Percentiles rank a stretch among this genome's conserved stretches.
These are phyloP conservation scores for Athalia circularis DNA, from an alignment of 2,888 invertebrate species.

Conservation along the genomic window DNA sequence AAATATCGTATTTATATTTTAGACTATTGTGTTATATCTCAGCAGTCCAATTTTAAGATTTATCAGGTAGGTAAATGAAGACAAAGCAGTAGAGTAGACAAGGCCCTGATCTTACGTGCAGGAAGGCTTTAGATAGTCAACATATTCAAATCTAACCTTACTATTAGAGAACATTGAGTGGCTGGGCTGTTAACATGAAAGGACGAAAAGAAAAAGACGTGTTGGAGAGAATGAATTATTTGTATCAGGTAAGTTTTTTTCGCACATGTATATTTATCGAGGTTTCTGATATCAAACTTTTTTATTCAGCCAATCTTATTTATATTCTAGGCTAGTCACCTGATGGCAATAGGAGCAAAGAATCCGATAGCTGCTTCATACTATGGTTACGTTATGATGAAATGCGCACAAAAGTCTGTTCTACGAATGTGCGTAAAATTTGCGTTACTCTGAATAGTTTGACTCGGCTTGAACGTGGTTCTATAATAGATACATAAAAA, in stretches of 20 bases:
- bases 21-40: too few relatives aligned
- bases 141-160: slow-evolving; percentile 14
- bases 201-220: slow-evolving; percentile 81
- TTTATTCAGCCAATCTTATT: slow-evolving; percentile 30
- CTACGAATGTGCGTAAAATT: slow-evolving; percentile 76
- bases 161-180: background rate
- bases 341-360: slow-evolving; percentile 71
- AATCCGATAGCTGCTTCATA: slow-evolving; percentile 75
- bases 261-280: slow-evolving; percentile 15
- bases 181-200: slow-evolving; percentile 63
- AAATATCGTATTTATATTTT: too few relatives aligned
- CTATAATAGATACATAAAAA: background rate
- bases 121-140: background rate
- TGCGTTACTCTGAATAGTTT: slow-evolving; percentile 23
- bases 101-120: background rate
- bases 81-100: background rate
- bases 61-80: background rate
- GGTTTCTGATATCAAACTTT: background rate
- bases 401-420: slow-evolving; percentile 79
- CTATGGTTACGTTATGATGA: slow-evolving; percentile 77
- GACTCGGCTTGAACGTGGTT: background rate
- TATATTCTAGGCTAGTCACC: slow-evolving; percentile 76
- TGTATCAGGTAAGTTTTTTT: slow-evolving; percentile 78
- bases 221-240: slow-evolving; percentile 82
- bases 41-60: too few relatives aligned